A percentile compares a stretch with the other conserved stretches of the same genome.
Conservation (phyloP, 2,797 vertebrate genomes). For the Octomys mimax region DNA sequence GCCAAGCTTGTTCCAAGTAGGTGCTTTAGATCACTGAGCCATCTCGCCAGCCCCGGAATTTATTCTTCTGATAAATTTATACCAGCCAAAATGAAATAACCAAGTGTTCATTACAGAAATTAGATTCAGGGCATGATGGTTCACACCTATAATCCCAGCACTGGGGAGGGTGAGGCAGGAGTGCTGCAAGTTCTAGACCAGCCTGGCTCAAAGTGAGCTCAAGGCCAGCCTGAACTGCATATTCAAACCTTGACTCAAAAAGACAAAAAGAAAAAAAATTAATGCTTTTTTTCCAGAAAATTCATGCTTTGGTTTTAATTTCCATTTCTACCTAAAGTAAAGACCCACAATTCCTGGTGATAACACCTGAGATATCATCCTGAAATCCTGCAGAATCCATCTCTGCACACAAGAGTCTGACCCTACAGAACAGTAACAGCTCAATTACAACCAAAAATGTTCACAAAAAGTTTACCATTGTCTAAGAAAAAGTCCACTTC, state of each 20-base stretch:
- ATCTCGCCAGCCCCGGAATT: neutral
- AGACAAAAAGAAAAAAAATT: neutral
- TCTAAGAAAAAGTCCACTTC: slow-evolving; percentile 26
- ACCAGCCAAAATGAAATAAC: neutral
- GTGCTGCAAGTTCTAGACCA: no score
- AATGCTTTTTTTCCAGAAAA: neutral
- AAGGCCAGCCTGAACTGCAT: no score
- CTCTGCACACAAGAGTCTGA: neutral
- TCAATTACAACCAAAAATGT: neutral
- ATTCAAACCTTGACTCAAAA: neutral
- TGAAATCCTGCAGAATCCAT: neutral
- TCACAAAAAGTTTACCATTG: neutral
- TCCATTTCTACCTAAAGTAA: neutral
- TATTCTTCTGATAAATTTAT: neutral
- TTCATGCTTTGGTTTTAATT: neutral
- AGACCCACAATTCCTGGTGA: neutral
- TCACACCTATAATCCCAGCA: neutral
- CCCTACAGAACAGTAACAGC: neutral
- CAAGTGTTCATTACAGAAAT: neutral
- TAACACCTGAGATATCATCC: neutral
- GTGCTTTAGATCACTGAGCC: no score
- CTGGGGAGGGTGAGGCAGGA: neutral
- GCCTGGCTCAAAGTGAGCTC: no score
- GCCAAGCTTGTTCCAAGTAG: no score
- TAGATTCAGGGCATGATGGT: neutral